A percentile compares a stretch with the other conserved stretches of the same genome.
These are phyloP conservation scores for Melipona bicolor DNA, from an alignment of 2,888 invertebrate genomes.

Conservation along the genomic window DNA sequence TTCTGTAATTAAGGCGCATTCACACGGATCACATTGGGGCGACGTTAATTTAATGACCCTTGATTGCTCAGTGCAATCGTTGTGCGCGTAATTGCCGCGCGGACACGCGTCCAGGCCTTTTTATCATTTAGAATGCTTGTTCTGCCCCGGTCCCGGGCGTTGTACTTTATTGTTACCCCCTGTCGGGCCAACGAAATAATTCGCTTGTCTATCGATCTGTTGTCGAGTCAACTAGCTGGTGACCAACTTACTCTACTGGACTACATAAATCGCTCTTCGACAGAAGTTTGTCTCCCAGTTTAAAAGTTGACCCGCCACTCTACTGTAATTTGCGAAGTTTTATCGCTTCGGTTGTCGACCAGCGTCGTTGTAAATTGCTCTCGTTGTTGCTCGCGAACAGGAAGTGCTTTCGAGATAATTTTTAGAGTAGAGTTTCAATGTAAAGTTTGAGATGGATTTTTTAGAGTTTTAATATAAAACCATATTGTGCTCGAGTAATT, in stretches of 20 bases:
- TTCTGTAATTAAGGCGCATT: constrained; percentile 73
- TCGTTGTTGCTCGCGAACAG: background rate
- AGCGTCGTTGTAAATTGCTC: background rate
- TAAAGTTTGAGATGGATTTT: too few species aligned
- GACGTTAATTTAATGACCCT: constrained; percentile 72
- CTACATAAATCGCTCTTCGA: background rate
- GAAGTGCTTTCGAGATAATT: background rate
- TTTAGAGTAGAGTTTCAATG: background rate
- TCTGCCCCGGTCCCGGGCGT: background rate
- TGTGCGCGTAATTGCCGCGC: constrained; percentile 58
- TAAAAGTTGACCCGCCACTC: background rate
- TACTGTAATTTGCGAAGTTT: background rate
- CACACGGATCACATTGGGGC: constrained; percentile 63
- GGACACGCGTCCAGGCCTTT: constrained; percentile 49
- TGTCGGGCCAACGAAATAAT: constrained; percentile 38
- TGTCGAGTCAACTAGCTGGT: background rate
- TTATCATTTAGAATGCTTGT: constrained; percentile 40
- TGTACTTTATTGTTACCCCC: constrained; percentile 17
- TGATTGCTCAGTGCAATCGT: constrained; percentile 66
- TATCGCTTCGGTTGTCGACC: background rate
- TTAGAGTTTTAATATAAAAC: background rate
- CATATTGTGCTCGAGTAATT: background rate
- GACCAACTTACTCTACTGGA: background rate
- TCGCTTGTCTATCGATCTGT: background rate
- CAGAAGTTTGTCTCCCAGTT: background rate